Conservation (phyloP, 2,797 vertebrate genomes). For the Esox lucius region DNA sequence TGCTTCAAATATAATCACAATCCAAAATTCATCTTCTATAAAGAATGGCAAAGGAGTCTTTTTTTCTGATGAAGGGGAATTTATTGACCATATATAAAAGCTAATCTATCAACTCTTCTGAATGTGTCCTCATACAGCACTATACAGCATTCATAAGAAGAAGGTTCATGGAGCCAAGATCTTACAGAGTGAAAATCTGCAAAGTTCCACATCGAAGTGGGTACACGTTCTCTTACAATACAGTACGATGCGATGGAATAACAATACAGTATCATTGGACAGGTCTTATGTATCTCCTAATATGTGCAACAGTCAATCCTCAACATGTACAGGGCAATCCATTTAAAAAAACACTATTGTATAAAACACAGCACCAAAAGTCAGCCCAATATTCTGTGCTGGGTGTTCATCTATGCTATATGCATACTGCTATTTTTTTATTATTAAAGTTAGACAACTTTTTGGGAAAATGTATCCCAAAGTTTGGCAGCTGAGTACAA, state of each 20-base stretch:
- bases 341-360: too few relatives aligned
- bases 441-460: not conserved
- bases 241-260: not conserved
- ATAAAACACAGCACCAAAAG: not conserved
- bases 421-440: not conserved
- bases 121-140: conserved; percentile 71
- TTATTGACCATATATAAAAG: too few relatives aligned
- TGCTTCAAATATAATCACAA: too few relatives aligned
- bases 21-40: not conserved
- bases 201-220: conserved; percentile 93
- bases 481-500: too few relatives aligned
- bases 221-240: conserved; percentile 32
- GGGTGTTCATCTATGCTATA: too few relatives aligned
- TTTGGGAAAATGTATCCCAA: too few relatives aligned
- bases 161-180: conserved; percentile 88
- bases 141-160: conserved; percentile 92
- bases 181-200: conserved; percentile 88
- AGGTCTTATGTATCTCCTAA: not conserved
- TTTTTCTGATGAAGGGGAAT: too few relatives aligned
- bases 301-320: too few relatives aligned
- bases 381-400: too few relatives aligned
- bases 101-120: not conserved
- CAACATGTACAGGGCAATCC: too few relatives aligned
- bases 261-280: not conserved
- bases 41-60: too few relatives aligned